phyloP scores from a whole-genome alignment of 2,113 vertebrate species.

The Syngnathus typhle region DNA sequence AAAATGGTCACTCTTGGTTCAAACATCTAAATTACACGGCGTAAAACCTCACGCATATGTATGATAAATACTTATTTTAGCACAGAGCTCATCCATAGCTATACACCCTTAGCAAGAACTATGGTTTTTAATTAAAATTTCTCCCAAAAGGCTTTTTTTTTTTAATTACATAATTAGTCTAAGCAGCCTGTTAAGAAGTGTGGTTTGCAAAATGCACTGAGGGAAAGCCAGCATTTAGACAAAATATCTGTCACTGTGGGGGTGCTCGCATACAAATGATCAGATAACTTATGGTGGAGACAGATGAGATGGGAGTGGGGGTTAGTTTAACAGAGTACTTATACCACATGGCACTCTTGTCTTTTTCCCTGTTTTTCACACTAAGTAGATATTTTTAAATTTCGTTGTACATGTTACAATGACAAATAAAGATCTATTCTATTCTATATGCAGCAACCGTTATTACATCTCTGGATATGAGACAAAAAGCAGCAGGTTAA shows the following conservation, averaged over 20 bases:
- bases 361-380: constrained; percentile 20
- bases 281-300: constrained; percentile 92
- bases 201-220: constrained; percentile 94
- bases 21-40: constrained; percentile 40
- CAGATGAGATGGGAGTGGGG: constrained; percentile 53
- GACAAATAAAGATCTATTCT: no score
- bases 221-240: constrained; percentile 98
- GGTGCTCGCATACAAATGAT: constrained; percentile 95
- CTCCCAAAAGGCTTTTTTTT: constrained; percentile 92
- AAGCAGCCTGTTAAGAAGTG: constrained; percentile 89
- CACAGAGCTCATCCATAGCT: constrained; percentile 28
- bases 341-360: constrained; percentile 16
- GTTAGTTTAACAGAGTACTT: constrained; percentile 14
- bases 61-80: constrained; percentile 6
- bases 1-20: constrained; percentile 47
- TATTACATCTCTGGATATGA: not conserved
- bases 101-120: constrained; percentile 73
- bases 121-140: constrained; percentile 95
- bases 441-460: no score
- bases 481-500: constrained; percentile 21
- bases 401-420: no score
- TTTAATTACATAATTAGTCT: constrained; percentile 97
- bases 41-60: not conserved
- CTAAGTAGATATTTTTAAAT: constrained; percentile 1
- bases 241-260: constrained; percentile 95